Conservation (phyloP, 1,140 invertebrate species). For the Pseudomyrmex cubaensis region DNA sequence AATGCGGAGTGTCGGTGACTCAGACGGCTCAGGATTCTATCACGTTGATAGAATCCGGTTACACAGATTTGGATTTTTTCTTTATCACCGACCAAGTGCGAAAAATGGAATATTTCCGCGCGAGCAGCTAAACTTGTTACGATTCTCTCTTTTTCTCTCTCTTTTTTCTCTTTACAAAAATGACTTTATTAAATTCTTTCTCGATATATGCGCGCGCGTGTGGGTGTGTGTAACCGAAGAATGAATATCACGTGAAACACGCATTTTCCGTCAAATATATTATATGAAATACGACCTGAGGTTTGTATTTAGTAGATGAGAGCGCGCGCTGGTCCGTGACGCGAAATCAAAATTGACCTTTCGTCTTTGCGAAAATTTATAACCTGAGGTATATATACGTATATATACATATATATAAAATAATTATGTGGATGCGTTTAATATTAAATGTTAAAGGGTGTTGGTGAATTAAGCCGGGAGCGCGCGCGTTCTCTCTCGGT, state of each 20-base stretch:
- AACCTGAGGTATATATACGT: not conserved
- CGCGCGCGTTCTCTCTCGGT: not conserved
- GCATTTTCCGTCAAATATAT: not conserved
- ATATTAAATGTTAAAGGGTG: not conserved
- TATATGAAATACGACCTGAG: conserved; percentile 9
- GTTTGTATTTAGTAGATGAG: conserved; percentile 16
- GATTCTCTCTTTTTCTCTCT: not conserved
- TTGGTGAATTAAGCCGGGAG: not conserved
- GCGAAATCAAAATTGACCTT: conserved; percentile 28
- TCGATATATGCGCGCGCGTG: not conserved
- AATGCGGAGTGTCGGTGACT: not conserved
- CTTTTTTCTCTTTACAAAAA: not conserved
- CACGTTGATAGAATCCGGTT: conserved; percentile 2
- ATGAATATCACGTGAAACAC: not conserved
- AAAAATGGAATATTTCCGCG: conserved; percentile 42
- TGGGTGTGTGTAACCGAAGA: not conserved
- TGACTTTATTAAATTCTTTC: not conserved
- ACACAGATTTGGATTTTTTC: conserved; percentile 5
- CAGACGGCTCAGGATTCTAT: not conserved
- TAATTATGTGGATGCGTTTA: not conserved
- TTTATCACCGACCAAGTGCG: not conserved
- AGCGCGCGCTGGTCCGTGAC: not conserved
- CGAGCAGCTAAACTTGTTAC: conserved; percentile 28
- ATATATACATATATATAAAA: no score
- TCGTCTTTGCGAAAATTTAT: not conserved